phyloP scores from a whole-genome alignment of 2,888 invertebrate genomes.

The Acanthosepion pharaonis region DNA sequence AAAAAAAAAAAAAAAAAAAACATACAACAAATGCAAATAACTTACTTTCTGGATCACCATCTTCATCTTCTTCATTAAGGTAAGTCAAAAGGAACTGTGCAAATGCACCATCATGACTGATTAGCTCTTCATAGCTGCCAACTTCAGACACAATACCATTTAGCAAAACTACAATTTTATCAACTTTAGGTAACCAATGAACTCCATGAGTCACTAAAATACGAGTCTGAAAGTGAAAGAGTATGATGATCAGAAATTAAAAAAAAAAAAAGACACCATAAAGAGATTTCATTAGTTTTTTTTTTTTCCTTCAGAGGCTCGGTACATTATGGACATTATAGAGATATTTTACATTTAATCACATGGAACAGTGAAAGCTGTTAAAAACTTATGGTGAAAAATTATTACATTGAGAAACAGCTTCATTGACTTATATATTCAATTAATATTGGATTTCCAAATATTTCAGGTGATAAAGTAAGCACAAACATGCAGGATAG shows the following conservation, averaged over 20 bases:
- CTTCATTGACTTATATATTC: no score
- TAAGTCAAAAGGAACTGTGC: slow-evolving; percentile 77
- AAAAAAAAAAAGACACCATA: not conserved
- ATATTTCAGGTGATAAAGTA: no score
- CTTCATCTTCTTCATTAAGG: slow-evolving; percentile 71
- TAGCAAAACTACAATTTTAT: slow-evolving; percentile 90
- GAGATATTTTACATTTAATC: no score
- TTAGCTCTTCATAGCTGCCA: slow-evolving; percentile 90
- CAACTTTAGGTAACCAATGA: slow-evolving; percentile 90
- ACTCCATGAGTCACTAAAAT: slow-evolving; percentile 96
- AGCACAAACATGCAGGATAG: no score
- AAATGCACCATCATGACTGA: slow-evolving; percentile 83
- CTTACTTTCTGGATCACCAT: slow-evolving; percentile 68
- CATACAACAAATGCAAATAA: not conserved
- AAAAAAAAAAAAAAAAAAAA: no score
- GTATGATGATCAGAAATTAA: not conserved
- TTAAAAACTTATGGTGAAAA: no score
- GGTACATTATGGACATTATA: no score
- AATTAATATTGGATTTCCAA: no score
- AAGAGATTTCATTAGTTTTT: not conserved
- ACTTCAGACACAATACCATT: slow-evolving; percentile 90
- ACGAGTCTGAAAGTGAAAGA: slow-evolving; percentile 80
- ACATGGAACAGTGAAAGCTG: no score
- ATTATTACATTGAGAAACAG: no score
- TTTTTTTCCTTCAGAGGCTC: no score